phyloP scores from a whole-genome alignment of 2,113 vertebrate genomes.

The Agelaius tricolor region DNA sequence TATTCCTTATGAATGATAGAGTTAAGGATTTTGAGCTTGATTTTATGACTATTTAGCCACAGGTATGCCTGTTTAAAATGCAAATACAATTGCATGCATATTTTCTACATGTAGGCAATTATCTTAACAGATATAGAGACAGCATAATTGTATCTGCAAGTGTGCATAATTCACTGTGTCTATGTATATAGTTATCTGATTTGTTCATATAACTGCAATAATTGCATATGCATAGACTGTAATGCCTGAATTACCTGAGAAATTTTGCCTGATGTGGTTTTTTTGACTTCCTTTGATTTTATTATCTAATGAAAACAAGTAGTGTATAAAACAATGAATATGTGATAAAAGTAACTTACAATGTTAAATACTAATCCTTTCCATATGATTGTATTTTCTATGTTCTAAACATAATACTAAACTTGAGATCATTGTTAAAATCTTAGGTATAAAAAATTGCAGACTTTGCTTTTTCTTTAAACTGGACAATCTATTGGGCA shows the following conservation, averaged over 20 bases:
- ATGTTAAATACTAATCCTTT: not conserved
- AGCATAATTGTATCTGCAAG: slow-evolving; percentile 17
- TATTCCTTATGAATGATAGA: not conserved
- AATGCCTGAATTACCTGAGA: not conserved
- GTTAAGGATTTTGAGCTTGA: not conserved
- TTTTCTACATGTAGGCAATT: not conserved
- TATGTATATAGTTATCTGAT: not conserved
- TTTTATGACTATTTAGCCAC: not conserved
- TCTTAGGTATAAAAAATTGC: not conserved
- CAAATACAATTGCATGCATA: not conserved
- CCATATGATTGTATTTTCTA: not conserved
- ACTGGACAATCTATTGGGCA: not conserved
- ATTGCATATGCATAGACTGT: not conserved
- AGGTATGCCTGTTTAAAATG: slow-evolving; percentile 1
- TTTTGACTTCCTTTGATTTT: not conserved
- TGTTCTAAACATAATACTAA: not conserved
- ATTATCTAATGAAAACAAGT: not conserved
- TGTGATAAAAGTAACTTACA: not conserved
- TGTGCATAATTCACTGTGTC: slow-evolving; percentile 6
- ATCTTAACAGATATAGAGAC: not conserved
- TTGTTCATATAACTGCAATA: not conserved
- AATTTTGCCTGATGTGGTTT: not conserved
- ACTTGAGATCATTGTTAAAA: not conserved
- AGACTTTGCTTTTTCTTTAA: not conserved
- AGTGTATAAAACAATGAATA: not conserved